Evolutionary conservation across 2,113 vertebrate genomes (phyloP).

Genomic region (Zosterops borbonicus): DNA sequence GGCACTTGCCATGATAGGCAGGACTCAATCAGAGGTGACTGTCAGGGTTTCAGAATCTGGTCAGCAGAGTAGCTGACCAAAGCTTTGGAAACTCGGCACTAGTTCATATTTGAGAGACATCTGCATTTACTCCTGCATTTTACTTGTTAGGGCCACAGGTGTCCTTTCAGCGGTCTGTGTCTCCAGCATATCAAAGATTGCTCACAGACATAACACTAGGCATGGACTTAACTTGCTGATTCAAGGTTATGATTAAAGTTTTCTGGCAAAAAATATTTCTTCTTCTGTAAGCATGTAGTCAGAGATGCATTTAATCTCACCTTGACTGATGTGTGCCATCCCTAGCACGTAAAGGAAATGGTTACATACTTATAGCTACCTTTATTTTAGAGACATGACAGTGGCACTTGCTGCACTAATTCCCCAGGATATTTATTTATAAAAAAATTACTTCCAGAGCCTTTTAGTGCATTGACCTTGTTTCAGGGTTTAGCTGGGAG

Average conservation of each 20-base stretch:
- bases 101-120: neutral
- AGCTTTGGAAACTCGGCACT: neutral
- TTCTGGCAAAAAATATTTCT: neutral
- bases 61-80: neutral
- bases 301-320: neutral
- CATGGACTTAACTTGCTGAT: neutral
- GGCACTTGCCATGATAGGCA: neutral
- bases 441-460: conserved; percentile 57
- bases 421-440: conserved; percentile 60
- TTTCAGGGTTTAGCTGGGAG: conserved; percentile 34
- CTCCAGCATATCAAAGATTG: neutral
- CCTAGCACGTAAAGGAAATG: neutral
- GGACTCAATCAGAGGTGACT: neutral
- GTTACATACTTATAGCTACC: conserved; percentile 3
- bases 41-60: neutral
- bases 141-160: neutral
- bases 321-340: neutral
- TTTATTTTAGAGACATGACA: conserved; percentile 45
- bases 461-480: conserved; percentile 65
- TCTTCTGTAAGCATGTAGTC: neutral
- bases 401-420: conserved; percentile 49
- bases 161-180: neutral
- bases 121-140: neutral
- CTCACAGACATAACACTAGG: neutral
- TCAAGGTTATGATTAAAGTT: neutral